Conservation (phyloP, 2,888 invertebrate genomes). For the Serripes groenlandicus region DNA sequence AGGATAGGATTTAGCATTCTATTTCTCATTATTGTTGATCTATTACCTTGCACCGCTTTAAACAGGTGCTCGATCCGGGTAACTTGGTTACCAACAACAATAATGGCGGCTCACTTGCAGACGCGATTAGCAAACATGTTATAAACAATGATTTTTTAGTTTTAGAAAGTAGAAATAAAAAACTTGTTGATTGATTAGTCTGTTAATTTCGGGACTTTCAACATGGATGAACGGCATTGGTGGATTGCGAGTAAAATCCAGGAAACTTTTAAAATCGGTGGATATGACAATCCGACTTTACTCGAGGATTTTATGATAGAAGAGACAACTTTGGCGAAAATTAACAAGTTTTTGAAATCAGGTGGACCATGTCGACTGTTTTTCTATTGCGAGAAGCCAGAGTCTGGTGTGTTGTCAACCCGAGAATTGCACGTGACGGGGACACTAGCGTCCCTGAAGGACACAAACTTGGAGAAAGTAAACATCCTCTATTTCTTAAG, state of each 20-base stretch:
- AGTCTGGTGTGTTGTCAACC: slow-evolving; percentile 77
- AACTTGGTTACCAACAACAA: slow-evolving; percentile 81
- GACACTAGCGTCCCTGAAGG: slow-evolving; percentile 82
- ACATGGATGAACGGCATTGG: slow-evolving; percentile 87
- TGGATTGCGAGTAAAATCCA: slow-evolving; percentile 86
- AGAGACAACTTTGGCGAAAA: slow-evolving; percentile 81
- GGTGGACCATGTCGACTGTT: slow-evolving; percentile 85
- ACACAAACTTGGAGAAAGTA: slow-evolving; percentile 80
- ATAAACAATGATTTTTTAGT: not conserved
- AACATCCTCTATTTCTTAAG: slow-evolving; percentile 85
- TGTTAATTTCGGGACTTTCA: no score
- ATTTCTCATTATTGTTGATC: no score
- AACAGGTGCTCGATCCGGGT: slow-evolving; percentile 67
- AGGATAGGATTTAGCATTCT: no score
- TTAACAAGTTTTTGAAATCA: slow-evolving; percentile 84
- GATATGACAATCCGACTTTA: slow-evolving; percentile 84
- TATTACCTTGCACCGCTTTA: no score
- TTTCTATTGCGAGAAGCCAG: slow-evolving; percentile 83
- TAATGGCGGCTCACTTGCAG: slow-evolving; percentile 76
- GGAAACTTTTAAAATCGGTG: slow-evolving; percentile 85
- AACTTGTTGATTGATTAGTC: not conserved
- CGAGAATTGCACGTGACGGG: slow-evolving; percentile 82
- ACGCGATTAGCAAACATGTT: slow-evolving; percentile 15
- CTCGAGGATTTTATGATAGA: slow-evolving; percentile 85
- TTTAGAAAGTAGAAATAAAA: not conserved